Base-by-base conservation (phyloP, 2,888 invertebrate species). In the Gymnosoma rotundatum region DNA sequence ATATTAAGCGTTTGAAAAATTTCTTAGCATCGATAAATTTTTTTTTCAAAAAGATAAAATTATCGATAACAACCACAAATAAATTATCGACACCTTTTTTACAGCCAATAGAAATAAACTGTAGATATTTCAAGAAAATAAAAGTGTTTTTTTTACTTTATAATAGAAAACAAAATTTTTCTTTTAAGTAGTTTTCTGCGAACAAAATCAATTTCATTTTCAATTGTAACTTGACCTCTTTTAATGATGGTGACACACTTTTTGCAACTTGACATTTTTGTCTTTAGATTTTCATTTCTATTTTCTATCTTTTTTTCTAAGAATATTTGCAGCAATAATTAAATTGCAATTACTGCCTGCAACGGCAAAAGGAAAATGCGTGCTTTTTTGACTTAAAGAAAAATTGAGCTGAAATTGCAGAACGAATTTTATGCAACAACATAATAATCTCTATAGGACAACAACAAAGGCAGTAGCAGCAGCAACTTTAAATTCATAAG, bases 331-430 rank as follows among this genome's bases (percentile, higher is more conserved):
- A 67, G 61, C 32, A 67, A 83, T 83, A 74, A 83, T 83, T 79
- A 83, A 83, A 83, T 79, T 83, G 75, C 70, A 79, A 83, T 79
- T 83, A 83, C 70, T 58, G 32, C 21, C 58, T 75, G 69, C 60
- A 70, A 70, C 42, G 56, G 50, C 25, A 73, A 76, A 61, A 67
- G 45, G 12, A 38, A 61, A 56, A 67, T 76, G 75, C 75, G 58
- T 66, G 45, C 63, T 83, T 42, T 20, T 48, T 48, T 50, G 18
- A 36, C 16, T 50, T 56, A 74, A 69, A 52, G 60, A 21, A 63
- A 36, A 63, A 54, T 10, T 25, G 5, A 45, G 21, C 54, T 32
- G 14, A 66, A 66, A 63, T 3, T 36, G 60, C 21, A 60, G n/a
- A 76, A 66, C 12, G 20, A 75, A 50, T 36, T 64, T 36, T 60